Evolutionary conservation across 2,888 invertebrate genomes (phyloP).

Genomic region (Venusia cambrica): DNA sequence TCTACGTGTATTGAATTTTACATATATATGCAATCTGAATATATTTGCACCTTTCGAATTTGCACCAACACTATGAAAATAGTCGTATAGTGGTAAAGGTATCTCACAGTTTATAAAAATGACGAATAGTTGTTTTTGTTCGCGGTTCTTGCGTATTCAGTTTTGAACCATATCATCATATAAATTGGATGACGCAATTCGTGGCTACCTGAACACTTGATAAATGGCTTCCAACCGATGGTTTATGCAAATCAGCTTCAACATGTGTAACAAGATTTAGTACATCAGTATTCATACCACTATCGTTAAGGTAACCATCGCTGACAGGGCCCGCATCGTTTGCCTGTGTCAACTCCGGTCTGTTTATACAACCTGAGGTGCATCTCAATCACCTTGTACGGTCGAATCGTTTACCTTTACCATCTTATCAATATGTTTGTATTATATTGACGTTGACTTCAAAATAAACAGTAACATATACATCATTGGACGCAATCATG

Average conservation of each 20-base stretch:
- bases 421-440: conserved; percentile 21
- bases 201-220: conserved; percentile 12
- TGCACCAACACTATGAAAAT: conserved; percentile 11
- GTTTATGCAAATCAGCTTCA: conserved; percentile 37
- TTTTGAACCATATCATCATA: conserved; percentile 15
- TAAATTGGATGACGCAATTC: conserved; percentile 22
- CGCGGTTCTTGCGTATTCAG: no score
- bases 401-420: conserved; percentile 31
- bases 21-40: conserved; percentile 10
- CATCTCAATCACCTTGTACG: conserved; percentile 48
- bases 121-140: no score
- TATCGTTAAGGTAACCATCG: conserved; percentile 43
- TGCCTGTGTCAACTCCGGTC: conserved; percentile 57
- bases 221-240: conserved; percentile 26
- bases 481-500: conserved; percentile 18
- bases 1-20: background rate
- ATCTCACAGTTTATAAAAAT: no score
- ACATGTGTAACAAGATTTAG: conserved; percentile 40
- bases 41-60: conserved; percentile 28
- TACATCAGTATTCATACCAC: conserved; percentile 47
- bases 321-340: conserved; percentile 56
- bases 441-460: conserved; percentile 16
- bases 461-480: conserved; percentile 10
- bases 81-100: no score
- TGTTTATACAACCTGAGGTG: conserved; percentile 55